Conservation (phyloP, 2,888 invertebrate genomes). For the Xanthostigma xanthostigma region DNA sequence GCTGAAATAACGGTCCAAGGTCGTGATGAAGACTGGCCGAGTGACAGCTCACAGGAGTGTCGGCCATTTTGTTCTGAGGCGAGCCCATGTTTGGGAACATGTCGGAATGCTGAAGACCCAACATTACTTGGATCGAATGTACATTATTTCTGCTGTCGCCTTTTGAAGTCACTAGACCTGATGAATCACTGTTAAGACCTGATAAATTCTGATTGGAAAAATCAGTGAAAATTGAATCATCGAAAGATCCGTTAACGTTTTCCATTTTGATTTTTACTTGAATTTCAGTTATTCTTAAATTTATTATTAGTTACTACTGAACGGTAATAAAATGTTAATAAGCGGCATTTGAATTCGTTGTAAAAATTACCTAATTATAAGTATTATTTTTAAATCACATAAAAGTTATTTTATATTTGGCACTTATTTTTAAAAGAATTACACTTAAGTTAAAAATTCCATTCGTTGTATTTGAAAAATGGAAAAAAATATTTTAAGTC, state of each 20-base stretch:
- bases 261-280: constrained; percentile 39
- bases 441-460: no score
- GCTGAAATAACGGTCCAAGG: constrained; percentile 23
- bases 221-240: constrained; percentile 68
- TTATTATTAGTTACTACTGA: no score
- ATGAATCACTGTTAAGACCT: constrained; percentile 19
- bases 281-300: not conserved
- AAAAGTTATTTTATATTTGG: no score
- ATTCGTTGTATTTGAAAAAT: no score
- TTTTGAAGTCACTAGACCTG: constrained; percentile 28
- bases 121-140: constrained; percentile 53
- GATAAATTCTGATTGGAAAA: constrained; percentile 41
- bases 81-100: constrained; percentile 31
- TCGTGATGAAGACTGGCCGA: constrained; percentile 20
- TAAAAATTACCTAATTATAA: no score
- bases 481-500: no score
- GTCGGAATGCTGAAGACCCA: constrained; percentile 34
- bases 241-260: constrained; percentile 40
- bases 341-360: no score
- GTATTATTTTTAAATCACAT: no score
- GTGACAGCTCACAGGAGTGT: constrained; percentile 30
- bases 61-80: constrained; percentile 27
- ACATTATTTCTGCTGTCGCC: constrained; percentile 29
- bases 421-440: no score
- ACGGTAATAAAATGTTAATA: no score